Conservation (phyloP, 2,888 invertebrate genomes). For the Dryomyza anilis region DNA sequence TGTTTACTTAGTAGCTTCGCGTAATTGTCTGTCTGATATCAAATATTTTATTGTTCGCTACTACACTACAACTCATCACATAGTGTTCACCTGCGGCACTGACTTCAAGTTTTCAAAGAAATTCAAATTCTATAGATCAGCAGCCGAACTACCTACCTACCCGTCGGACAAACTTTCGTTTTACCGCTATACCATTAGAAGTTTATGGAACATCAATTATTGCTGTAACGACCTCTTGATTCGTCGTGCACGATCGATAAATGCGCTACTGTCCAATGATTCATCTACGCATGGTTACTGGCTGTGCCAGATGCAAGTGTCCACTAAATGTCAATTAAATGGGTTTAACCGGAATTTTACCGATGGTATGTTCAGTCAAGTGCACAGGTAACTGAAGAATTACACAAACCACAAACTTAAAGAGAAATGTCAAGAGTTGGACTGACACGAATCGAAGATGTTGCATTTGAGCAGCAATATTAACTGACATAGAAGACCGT, state of each 20-base stretch:
- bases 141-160: too few relatives aligned
- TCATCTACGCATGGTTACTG: not conserved
- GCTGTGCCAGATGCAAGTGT: slow-evolving; percentile 37
- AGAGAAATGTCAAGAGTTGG: not conserved
- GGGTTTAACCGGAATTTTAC: slow-evolving; percentile 42
- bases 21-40: not conserved
- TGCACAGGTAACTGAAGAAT: not conserved
- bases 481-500: too few relatives aligned
- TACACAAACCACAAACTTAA: not conserved
- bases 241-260: slow-evolving; percentile 2
- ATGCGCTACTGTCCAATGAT: not conserved
- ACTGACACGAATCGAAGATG: not conserved
- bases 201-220: slow-evolving; percentile 57
- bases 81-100: not conserved
- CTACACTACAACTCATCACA: too few relatives aligned
- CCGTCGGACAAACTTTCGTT: too few relatives aligned
- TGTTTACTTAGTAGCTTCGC: too few relatives aligned
- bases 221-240: slow-evolving; percentile 39
- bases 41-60: not conserved
- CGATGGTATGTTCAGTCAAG: not conserved
- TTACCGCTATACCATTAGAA: slow-evolving; percentile 49
- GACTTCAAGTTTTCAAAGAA: not conserved
- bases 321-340: slow-evolving; percentile 58
- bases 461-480: not conserved
- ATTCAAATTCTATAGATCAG: not conserved